Percentiles rank a stretch among this genome's conserved stretches.
Conservation (phyloP, 2,113 vertebrate genomes). For the Mastomys coucha region DNA sequence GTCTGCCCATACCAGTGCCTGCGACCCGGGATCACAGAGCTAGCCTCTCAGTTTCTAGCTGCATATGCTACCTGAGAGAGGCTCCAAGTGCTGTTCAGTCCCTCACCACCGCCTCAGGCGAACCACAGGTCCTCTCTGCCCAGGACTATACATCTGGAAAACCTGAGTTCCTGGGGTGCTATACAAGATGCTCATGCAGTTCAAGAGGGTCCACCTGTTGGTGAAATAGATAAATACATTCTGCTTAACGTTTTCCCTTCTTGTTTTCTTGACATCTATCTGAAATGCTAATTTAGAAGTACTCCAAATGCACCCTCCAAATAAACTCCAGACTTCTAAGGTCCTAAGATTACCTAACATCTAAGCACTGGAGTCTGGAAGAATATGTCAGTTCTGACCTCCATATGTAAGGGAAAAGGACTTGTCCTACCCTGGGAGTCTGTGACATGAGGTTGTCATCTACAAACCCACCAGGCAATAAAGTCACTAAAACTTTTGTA, state of each 20-base stretch:
- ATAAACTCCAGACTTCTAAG: background rate
- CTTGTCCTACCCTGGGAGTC: background rate
- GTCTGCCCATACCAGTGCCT: background rate
- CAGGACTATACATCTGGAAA: background rate
- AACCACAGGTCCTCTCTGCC: background rate
- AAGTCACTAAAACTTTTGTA: background rate
- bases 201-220: background rate
- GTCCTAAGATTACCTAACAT: background rate
- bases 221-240: background rate
- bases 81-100: rapidly evolving
- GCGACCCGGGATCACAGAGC: background rate
- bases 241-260: background rate
- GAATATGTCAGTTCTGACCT: background rate
- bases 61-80: background rate
- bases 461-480: background rate
- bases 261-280: background rate
- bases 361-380: background rate
- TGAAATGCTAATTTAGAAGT: no score
- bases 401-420: background rate
- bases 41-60: background rate
- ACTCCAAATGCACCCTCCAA: background rate
- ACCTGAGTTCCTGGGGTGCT: background rate
- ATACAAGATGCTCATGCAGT: background rate
- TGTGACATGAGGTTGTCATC: background rate
- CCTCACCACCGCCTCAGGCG: background rate